Conservation (phyloP, 2,113 vertebrate species). For the Fulmarus glacialis region DNA sequence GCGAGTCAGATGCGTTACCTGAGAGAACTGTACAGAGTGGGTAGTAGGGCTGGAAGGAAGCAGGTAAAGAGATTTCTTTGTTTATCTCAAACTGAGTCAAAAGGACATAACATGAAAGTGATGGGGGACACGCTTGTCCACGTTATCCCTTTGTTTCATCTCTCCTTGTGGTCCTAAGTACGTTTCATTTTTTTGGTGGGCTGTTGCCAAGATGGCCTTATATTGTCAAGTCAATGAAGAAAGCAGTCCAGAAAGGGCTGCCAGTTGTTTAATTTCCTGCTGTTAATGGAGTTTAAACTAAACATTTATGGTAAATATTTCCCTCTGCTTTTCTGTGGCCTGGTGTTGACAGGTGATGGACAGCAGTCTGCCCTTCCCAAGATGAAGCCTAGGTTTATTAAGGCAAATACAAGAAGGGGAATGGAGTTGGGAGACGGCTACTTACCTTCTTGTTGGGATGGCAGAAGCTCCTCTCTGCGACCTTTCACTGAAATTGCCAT, state of each 20-base stretch:
- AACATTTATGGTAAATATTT: conserved; percentile 28
- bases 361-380: background rate
- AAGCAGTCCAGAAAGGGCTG: background rate
- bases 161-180: background rate
- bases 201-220: background rate
- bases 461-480: background rate
- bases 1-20: background rate
- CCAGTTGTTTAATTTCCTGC: background rate
- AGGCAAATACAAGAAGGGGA: background rate
- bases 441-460: background rate
- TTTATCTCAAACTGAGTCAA: background rate
- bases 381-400: background rate
- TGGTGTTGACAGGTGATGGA: background rate
- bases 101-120: background rate
- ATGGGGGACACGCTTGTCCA: background rate
- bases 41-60: background rate
- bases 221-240: background rate
- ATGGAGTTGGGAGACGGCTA: background rate
- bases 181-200: background rate
- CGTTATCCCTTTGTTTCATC: background rate
- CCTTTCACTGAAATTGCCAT: background rate
- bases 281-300: conserved; percentile 15
- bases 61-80: background rate
- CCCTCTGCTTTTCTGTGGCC: background rate
- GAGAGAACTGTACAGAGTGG: background rate